Evolutionary conservation across 2,888 invertebrate genomes (phyloP).

Genomic region (Ormyrus nitidulus): DNA sequence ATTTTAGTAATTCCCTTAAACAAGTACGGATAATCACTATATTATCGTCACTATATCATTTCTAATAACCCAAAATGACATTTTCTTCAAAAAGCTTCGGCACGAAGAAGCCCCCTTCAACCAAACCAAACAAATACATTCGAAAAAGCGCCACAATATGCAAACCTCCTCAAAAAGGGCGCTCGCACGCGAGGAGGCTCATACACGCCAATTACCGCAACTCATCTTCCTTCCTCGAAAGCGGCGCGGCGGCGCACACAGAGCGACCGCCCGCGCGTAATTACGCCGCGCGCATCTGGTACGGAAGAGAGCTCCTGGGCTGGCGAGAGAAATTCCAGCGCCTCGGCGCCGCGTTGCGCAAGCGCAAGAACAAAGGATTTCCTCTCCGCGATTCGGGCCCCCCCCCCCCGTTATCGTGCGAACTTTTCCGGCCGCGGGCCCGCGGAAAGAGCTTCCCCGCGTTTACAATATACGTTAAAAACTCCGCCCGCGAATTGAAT

Average conservation of each 20-base stretch:
- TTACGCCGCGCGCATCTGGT: neutral
- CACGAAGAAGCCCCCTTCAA: too few relatives aligned
- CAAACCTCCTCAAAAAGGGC: too few relatives aligned
- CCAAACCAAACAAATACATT: too few relatives aligned
- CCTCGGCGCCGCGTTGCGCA: constrained; percentile 26
- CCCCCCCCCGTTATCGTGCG: constrained; percentile 33
- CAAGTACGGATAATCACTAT: too few relatives aligned
- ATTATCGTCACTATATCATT: too few relatives aligned
- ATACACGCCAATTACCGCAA: too few relatives aligned
- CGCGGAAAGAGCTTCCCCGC: neutral
- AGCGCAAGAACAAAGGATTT: constrained; percentile 51
- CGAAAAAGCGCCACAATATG: too few relatives aligned
- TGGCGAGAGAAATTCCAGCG: constrained; percentile 21
- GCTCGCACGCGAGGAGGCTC: too few relatives aligned
- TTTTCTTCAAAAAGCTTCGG: too few relatives aligned
- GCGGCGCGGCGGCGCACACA: neutral
- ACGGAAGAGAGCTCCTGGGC: too few relatives aligned
- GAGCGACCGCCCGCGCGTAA: constrained; percentile 15
- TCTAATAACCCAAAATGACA: too few relatives aligned
- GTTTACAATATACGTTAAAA: constrained; percentile 8
- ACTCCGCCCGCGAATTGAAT: constrained; percentile 27
- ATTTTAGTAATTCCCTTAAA: too few relatives aligned
- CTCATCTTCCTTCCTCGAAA: neutral
- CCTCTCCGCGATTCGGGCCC: constrained; percentile 30
- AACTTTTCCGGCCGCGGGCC: constrained; percentile 25